phyloP scores from a whole-genome alignment of 1,140 invertebrate species.

The Pachypeltis micranthus region DNA sequence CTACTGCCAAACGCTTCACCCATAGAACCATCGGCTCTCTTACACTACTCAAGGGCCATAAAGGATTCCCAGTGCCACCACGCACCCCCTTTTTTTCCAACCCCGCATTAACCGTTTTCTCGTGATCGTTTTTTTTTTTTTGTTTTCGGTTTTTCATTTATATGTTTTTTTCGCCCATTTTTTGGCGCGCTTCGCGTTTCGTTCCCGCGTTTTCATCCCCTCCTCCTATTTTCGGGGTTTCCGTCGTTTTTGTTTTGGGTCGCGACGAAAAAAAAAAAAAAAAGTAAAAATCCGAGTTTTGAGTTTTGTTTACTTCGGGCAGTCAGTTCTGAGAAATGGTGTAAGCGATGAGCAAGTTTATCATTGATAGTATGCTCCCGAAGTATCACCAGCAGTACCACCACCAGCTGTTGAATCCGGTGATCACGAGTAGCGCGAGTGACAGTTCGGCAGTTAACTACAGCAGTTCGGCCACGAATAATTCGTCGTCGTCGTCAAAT shows the following conservation, averaged over 20 bases:
- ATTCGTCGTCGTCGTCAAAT: slow-evolving; percentile 36
- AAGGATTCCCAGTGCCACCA: slow-evolving; percentile 18
- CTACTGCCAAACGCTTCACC: slow-evolving; percentile 7
- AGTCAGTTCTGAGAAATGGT: slow-evolving; percentile 16
- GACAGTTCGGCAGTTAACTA: slow-evolving; percentile 40
- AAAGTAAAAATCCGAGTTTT: background rate
- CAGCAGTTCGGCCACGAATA: slow-evolving; percentile 30
- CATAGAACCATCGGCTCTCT: slow-evolving; percentile 16
- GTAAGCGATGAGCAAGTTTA: slow-evolving; percentile 58
- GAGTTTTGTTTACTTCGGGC: slow-evolving; percentile 1
- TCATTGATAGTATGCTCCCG: slow-evolving; percentile 92
- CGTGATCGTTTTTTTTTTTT: slow-evolving; percentile 10
- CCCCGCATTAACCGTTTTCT: slow-evolving; percentile 11
- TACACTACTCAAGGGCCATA: slow-evolving; percentile 17
- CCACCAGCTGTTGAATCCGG: slow-evolving; percentile 44
- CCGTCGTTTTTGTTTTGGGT: background rate
- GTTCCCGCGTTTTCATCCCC: slow-evolving; percentile 2
- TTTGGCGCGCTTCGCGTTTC: background rate
- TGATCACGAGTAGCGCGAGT: slow-evolving; percentile 33
- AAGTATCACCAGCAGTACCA: slow-evolving; percentile 79
- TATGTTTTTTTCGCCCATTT: background rate
- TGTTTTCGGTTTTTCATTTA: slow-evolving; percentile 7
- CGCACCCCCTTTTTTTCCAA: slow-evolving; percentile 15
- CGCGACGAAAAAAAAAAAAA: background rate
- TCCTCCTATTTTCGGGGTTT: slow-evolving; percentile 1